Percentiles rank a stretch among this genome's conserved stretches.
Conservation (phyloP, 2,888 invertebrate species). For the Notocelia uddmanniana region DNA sequence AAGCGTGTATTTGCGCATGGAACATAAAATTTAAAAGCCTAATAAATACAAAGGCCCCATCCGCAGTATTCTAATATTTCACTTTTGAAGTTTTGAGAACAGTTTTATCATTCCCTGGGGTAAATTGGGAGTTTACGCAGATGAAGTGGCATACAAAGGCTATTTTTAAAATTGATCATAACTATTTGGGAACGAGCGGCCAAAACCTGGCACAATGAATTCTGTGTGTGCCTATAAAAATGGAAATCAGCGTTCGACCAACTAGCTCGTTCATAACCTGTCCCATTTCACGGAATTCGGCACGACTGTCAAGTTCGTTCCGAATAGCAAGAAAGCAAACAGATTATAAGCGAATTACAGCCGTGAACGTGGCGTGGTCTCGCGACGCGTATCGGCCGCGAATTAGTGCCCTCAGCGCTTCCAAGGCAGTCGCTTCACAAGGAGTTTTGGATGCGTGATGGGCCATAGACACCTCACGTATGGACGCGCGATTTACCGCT, state of each 20-base stretch:
- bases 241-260: not conserved
- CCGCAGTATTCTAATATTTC: no score
- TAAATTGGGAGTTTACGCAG: no score
- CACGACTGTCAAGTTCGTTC: constrained; percentile 6
- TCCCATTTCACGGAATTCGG: not conserved
- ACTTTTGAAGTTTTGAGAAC: no score
- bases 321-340: constrained; percentile 11
- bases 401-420: not conserved
- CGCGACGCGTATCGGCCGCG: not conserved
- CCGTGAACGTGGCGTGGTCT: not conserved
- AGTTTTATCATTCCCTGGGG: no score
- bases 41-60: no score
- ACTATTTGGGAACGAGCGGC: not conserved
- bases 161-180: no score
- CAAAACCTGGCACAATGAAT: not conserved
- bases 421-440: not conserved
- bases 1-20: no score
- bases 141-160: no score
- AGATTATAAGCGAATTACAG: constrained; percentile 3
- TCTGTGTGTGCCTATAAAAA: not conserved
- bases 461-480: no score
- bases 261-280: not conserved
- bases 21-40: no score
- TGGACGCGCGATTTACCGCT: no score
- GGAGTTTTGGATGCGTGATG: not conserved